Conservation (phyloP, 1,140 invertebrate species). For the Pissodes strobi region DNA sequence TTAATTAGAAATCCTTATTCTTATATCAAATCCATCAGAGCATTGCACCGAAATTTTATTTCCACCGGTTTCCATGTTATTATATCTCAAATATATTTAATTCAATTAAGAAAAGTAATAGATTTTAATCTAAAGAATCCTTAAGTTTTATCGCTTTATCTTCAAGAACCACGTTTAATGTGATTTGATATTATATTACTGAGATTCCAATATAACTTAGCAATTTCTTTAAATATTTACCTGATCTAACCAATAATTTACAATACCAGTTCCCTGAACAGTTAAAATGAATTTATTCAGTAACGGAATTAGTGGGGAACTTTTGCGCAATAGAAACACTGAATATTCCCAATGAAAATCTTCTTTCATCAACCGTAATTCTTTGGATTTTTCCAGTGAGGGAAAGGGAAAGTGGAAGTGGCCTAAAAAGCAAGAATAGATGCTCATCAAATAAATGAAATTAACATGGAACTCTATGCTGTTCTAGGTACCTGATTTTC, state of each 20-base stretch:
- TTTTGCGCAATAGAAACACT: constrained; percentile 4
- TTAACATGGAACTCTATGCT: no score
- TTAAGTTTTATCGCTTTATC: no score
- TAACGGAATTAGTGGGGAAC: background rate
- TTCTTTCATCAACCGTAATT: constrained; percentile 8
- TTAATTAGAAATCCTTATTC: no score
- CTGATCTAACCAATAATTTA: background rate
- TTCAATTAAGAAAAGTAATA: no score
- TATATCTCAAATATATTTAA: no score
- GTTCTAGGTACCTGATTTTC: no score
- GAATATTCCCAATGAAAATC: constrained; percentile 6
- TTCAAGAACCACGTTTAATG: no score
- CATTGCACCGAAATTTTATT: no score
- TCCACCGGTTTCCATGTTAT: no score
- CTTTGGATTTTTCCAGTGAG: background rate
- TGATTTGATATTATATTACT: no score
- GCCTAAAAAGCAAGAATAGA: constrained; percentile 3
- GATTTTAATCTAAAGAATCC: no score
- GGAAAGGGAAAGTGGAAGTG: constrained; percentile 1
- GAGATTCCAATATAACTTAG: background rate
- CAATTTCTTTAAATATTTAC: constrained; percentile 14
- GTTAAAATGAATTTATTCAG: background rate
- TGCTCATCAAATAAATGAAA: background rate
- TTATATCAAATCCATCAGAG: no score
- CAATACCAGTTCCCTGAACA: background rate